Conservation (phyloP, 2,113 vertebrate genomes). For the Neodon shergylaensis region DNA sequence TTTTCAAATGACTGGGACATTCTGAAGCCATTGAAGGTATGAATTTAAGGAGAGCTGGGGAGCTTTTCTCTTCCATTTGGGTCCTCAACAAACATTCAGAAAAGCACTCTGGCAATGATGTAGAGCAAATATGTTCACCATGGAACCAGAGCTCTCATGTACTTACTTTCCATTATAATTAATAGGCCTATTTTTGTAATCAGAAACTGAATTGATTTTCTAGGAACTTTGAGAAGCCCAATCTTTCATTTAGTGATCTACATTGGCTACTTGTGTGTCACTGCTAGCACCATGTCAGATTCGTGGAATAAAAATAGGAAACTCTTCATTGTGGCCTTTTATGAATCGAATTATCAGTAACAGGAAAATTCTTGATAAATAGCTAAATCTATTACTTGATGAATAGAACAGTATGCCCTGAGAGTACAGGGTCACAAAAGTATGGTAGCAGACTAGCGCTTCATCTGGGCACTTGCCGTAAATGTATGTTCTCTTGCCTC, state of each 20-base stretch:
- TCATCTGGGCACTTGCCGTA: constrained; percentile 12
- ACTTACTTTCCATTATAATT: constrained; percentile 23
- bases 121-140: constrained; percentile 29
- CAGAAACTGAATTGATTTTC: constrained; percentile 51
- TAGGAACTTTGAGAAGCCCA: constrained; percentile 35
- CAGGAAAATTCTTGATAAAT: constrained; percentile 45
- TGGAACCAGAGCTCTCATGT: neutral
- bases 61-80: constrained; percentile 23
- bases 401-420: neutral
- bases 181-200: constrained; percentile 40
- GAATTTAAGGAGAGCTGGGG: neutral
- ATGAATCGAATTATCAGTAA: constrained; percentile 19
- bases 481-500: neutral
- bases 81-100: constrained; percentile 33
- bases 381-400: neutral
- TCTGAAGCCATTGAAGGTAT: constrained; percentile 47
- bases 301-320: constrained; percentile 24
- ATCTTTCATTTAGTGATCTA: neutral
- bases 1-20: constrained; percentile 48
- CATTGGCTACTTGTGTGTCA: neutral
- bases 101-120: constrained; percentile 11
- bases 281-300: constrained; percentile 1
- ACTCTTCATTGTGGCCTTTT: neutral
- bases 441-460: neutral
- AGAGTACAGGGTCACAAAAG: neutral